Conservation (phyloP, 2,113 vertebrate species). For the Nibea coibor region DNA sequence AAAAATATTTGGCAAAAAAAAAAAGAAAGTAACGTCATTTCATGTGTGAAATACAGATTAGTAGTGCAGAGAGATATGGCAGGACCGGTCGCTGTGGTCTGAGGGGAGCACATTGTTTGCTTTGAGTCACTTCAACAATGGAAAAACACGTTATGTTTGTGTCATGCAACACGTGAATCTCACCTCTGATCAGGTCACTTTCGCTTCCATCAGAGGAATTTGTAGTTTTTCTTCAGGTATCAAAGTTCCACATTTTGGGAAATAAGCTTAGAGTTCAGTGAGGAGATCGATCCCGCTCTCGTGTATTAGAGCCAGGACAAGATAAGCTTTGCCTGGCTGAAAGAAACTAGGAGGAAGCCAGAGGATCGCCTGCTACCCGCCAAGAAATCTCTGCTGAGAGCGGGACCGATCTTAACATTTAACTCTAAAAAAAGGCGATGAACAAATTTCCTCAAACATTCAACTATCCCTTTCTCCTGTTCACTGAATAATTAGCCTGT, state of each 20-base stretch:
- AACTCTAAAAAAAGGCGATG: not conserved
- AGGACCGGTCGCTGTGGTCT: conserved; percentile 23
- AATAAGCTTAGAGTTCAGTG: not conserved
- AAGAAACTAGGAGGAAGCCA: not conserved
- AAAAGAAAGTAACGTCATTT: conserved; percentile 20
- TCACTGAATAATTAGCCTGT: not conserved
- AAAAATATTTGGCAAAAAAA: conserved; percentile 59
- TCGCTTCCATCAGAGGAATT: not conserved
- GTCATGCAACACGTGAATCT: not conserved
- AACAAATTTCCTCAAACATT: not conserved
- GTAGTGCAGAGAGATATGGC: conserved; percentile 60
- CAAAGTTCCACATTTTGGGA: not conserved
- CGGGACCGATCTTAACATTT: not conserved
- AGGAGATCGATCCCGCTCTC: not conserved
- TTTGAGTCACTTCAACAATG: not conserved
- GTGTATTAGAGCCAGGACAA: not conserved
- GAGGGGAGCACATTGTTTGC: not conserved
- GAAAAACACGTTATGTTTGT: not conserved
- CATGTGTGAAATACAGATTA: conserved; percentile 57
- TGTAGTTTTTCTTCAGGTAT: not conserved
- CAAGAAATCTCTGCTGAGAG: not conserved
- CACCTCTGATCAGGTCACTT: not conserved
- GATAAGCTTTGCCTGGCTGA: not conserved
- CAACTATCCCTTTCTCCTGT: not conserved
- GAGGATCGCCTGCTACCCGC: not conserved